These are phyloP conservation scores for Palythoa heliodiscus DNA, from an alignment of 92 coral and sea anemone species.

Conservation along the genomic window DNA sequence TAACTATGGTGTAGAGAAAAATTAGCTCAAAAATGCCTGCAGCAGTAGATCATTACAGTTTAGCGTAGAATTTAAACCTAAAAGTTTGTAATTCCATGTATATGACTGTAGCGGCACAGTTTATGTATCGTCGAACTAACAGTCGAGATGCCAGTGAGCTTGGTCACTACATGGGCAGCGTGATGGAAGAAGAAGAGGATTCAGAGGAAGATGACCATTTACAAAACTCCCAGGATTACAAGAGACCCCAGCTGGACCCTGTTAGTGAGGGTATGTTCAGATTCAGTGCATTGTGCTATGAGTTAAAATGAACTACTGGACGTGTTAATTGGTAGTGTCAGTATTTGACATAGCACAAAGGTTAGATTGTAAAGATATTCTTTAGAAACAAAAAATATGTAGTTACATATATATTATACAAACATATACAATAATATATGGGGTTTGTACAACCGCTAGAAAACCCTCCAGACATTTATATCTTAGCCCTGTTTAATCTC, in stretches of 20 bases:
- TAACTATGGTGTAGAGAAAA: too few relatives aligned
- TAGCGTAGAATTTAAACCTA: not conserved
- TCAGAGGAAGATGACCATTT: slow-evolving; percentile 75
- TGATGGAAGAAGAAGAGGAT: slow-evolving; percentile 60
- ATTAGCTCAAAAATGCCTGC: too few relatives aligned
- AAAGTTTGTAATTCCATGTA: not conserved
- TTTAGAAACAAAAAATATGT: too few relatives aligned
- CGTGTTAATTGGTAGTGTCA: too few relatives aligned
- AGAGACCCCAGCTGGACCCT: slow-evolving; percentile 89
- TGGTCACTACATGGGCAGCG: slow-evolving; percentile 39
- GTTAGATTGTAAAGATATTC: too few relatives aligned
- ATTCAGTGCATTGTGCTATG: not conserved
- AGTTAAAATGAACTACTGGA: not conserved
- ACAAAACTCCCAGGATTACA: slow-evolving; percentile 77
- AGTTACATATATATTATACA: too few relatives aligned
- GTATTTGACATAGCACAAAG: too few relatives aligned
- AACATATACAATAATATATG: too few relatives aligned
- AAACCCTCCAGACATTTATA: too few relatives aligned
- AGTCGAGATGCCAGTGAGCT: slow-evolving; percentile 56
- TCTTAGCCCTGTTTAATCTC: too few relatives aligned
- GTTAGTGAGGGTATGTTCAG: slow-evolving; percentile 77
- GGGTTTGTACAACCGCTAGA: too few relatives aligned
- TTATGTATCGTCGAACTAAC: slow-evolving; percentile 88
- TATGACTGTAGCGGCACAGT: slow-evolving; percentile 72
- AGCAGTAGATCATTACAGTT: too few relatives aligned